Percentiles rank a stretch among this genome's conserved stretches.
Conservation (phyloP, 2,113 vertebrate species). For the Rafetus swinhoei region DNA sequence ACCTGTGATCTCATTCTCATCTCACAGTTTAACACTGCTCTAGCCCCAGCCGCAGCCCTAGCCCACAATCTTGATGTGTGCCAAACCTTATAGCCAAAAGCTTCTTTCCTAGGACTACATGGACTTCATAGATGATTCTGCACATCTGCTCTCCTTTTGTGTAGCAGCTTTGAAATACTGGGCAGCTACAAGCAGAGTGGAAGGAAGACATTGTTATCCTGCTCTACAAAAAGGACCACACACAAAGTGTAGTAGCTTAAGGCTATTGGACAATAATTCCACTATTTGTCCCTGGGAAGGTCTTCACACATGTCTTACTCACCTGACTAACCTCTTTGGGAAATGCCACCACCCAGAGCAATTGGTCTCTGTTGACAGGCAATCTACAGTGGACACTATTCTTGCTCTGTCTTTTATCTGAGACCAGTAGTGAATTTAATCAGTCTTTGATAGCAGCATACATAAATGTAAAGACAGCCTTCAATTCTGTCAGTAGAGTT, state of each 20-base stretch:
- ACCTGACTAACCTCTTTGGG: background rate
- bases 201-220: background rate
- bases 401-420: background rate
- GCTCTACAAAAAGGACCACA: background rate
- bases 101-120: background rate
- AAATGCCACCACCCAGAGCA: background rate
- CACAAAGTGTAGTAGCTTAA: background rate
- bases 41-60: no score
- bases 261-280: background rate
- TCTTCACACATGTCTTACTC: background rate
- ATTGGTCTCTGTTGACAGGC: background rate
- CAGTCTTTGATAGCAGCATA: background rate
- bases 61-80: background rate
- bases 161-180: background rate
- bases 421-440: background rate
- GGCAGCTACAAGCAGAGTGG: background rate
- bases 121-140: background rate
- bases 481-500: background rate
- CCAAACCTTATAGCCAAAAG: background rate
- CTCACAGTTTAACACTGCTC: background rate
- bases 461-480: background rate
- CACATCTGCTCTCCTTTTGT: background rate
- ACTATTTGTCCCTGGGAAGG: background rate
- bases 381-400: background rate
- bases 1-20: background rate